Evolutionary conservation across 2,888 invertebrate species (phyloP), one percentile per base, ranked within the genome.

Genomic region (Athalia circularis): DNA sequence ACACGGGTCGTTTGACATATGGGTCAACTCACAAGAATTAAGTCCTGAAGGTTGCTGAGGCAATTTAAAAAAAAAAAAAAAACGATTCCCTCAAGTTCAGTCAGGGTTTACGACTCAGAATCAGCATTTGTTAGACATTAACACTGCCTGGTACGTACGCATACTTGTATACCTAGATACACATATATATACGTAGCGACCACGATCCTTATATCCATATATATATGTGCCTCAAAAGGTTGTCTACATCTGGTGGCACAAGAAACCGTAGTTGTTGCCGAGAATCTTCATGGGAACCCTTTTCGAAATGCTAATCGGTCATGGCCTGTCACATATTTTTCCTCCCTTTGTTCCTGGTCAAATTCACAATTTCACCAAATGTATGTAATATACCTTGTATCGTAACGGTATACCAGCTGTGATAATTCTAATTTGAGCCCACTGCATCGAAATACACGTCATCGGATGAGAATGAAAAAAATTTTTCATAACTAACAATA

Each of bases 231-330:
- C 48, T 47, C 47, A 29, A 64, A 75, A 75, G 75, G 75, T 75
- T 75, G 75, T 29, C 75, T 62, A 75, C 75, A 75, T 75, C 75
- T 75, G 75, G 75, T 64, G 64, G 75, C 61, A 43, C 75, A 75
- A 75, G 75, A 75, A 75, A 64, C n/a, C 15, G 50, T 59, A 52
- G 52, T 72, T 50, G 64, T 72, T 75, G 62, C 75, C 62, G 64
- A 75, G 75, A 64, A 75, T 75, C 75, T 75, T 75, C 75, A 75
- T 75, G 75, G 75, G 75, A 75, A 75, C 75, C 75, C 75, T 75
- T 64, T 43, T 75, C 62, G 15, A 75, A 75, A 75, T 64, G 75
- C 62, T 75, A 64, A 64, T 75, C 75, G 43, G 75, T 75, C 75
- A 64, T 75, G 75, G 62, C 64, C 50, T 13, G 64, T 52, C 75